Evolutionary conservation across 2,888 invertebrate genomes (phyloP).

Genomic region (Notodonta dromedarius): DNA sequence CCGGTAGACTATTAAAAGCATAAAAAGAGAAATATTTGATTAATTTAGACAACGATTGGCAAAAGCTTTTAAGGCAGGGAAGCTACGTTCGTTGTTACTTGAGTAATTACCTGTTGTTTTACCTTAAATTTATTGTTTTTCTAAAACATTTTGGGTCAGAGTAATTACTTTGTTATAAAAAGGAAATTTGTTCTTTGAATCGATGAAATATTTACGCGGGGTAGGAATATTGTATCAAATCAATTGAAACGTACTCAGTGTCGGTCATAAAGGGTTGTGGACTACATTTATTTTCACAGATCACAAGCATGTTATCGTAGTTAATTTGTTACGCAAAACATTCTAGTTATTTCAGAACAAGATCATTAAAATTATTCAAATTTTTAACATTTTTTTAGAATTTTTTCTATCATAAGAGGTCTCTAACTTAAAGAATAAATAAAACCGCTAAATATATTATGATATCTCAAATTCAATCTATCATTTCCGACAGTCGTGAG

Average conservation of each 20-base stretch:
- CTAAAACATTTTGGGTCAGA: slow-evolving; percentile 1
- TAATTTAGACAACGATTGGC: slow-evolving; percentile 12
- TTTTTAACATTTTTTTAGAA: too few species aligned
- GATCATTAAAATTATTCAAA: too few species aligned
- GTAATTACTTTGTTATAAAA: not conserved
- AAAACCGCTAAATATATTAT: slow-evolving; percentile 25
- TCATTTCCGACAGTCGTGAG: slow-evolving; percentile 23
- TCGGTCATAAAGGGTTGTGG: too few species aligned
- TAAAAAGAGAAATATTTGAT: slow-evolving; percentile 4
- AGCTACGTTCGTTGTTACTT: not conserved
- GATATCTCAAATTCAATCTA: slow-evolving; percentile 27
- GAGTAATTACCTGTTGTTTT: not conserved
- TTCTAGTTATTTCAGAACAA: too few species aligned
- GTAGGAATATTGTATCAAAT: not conserved
- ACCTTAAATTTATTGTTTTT: not conserved
- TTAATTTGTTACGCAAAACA: too few species aligned
- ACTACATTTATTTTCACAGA: too few species aligned
- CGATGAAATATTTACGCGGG: not conserved
- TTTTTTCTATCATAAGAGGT: not conserved
- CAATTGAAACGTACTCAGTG: too few species aligned
- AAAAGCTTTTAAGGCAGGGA: not conserved
- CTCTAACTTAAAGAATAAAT: not conserved
- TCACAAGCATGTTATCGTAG: too few species aligned
- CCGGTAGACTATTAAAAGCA: not conserved
- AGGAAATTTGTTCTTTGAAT: not conserved